phyloP scores from a whole-genome alignment of 1,140 invertebrate species.

The Proales similis region DNA sequence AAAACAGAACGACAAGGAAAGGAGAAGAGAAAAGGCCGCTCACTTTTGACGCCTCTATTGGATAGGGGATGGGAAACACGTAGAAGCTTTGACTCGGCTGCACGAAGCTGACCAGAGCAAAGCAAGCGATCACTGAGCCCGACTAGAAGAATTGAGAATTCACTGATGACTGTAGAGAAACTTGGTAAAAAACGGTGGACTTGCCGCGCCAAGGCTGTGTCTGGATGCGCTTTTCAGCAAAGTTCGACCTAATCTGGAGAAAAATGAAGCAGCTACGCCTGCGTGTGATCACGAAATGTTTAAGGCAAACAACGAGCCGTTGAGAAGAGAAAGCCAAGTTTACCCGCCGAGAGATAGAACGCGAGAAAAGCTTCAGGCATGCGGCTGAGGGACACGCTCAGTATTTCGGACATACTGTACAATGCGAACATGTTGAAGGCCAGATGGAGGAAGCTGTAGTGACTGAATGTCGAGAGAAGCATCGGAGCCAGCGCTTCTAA shows the following conservation, averaged over 20 bases:
- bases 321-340: too few species aligned
- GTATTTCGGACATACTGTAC: conserved; percentile 27
- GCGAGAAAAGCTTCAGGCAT: conserved; percentile 35
- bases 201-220: conserved; percentile 22
- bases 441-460: conserved; percentile 22
- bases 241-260: conserved; percentile 6
- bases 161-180: background rate
- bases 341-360: conserved; percentile 26
- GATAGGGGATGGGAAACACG: conserved; percentile 30
- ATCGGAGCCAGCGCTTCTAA: background rate
- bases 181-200: background rate
- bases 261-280: conserved; percentile 27
- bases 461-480: conserved; percentile 25
- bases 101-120: conserved; percentile 28
- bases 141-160: conserved; percentile 9
- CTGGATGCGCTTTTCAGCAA: background rate
- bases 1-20: background rate
- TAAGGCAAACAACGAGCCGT: too few species aligned
- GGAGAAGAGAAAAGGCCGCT: background rate
- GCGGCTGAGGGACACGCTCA: conserved; percentile 5
- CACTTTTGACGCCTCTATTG: conserved; percentile 30
- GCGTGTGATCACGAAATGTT: too few species aligned
- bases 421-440: conserved; percentile 36
- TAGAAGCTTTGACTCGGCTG: conserved; percentile 24
- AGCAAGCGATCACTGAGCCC: conserved; percentile 22